Evolutionary conservation across 2,888 invertebrate species (phyloP).

Genomic region (Athalia rosae): DNA sequence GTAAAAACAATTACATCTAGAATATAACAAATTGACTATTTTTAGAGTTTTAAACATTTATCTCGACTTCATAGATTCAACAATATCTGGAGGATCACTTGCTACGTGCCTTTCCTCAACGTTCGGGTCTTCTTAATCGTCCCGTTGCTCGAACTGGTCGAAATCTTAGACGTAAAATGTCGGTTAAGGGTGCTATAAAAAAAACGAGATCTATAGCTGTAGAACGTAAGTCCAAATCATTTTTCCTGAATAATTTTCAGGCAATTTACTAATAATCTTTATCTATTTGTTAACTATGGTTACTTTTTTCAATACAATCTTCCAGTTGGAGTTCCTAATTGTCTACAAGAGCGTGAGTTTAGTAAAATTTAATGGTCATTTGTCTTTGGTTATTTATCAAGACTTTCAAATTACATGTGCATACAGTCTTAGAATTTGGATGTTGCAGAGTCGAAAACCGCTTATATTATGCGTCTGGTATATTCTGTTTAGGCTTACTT

Average conservation of each 20-base stretch:
- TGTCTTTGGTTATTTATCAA: slow-evolving; percentile 17
- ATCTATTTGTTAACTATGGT: slow-evolving; percentile 38
- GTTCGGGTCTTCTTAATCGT: slow-evolving; percentile 80
- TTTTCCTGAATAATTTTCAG: neutral
- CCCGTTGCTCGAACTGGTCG: slow-evolving; percentile 73
- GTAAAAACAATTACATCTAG: neutral
- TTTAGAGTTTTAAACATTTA: neutral
- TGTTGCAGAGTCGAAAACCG: neutral
- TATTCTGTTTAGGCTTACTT: neutral
- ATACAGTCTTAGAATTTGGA: neutral
- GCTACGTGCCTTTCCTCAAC: slow-evolving; percentile 86
- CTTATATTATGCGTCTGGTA: neutral
- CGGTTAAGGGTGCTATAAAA: slow-evolving; percentile 94
- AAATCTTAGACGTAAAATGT: slow-evolving; percentile 84
- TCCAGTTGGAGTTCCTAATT: slow-evolving; percentile 61
- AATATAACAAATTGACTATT: slow-evolving; percentile 13
- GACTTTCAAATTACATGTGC: slow-evolving; percentile 9
- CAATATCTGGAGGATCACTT: slow-evolving; percentile 91
- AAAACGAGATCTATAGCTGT: slow-evolving; percentile 95
- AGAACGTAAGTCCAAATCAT: slow-evolving; percentile 81
- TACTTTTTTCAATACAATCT: slow-evolving; percentile 54
- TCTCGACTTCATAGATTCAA: slow-evolving; percentile 82
- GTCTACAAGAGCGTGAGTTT: slow-evolving; percentile 66
- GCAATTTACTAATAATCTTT: slow-evolving; percentile 31
- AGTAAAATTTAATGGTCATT: slow-evolving; percentile 30